Conservation (phyloP, 2,113 vertebrate genomes). For the Synchiropus splendidus region DNA sequence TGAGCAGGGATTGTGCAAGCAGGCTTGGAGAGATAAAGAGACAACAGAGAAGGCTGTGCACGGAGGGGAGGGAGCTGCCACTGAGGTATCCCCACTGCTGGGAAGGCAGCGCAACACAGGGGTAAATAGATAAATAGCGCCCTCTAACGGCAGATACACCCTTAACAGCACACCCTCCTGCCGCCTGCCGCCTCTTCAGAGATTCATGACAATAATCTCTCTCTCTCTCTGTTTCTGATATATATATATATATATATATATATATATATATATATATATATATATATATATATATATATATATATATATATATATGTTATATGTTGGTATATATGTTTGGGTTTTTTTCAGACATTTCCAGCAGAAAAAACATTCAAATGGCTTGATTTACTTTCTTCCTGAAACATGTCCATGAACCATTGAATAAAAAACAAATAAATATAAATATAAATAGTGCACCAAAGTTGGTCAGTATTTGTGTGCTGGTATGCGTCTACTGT, state of each 20-base stretch:
- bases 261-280: too few species aligned
- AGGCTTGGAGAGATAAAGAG: constrained; percentile 13
- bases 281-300: too few species aligned
- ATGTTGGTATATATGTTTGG: too few species aligned
- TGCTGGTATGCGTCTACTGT: constrained; percentile 3
- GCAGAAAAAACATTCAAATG: too few species aligned
- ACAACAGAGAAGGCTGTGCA: constrained; percentile 28
- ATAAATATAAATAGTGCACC: neutral
- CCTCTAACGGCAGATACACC: constrained; percentile 38
- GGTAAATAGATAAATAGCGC: constrained; percentile 42
- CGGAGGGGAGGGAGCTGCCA: constrained; percentile 26
- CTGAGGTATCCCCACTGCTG: constrained; percentile 21
- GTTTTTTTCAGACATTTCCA: too few species aligned
- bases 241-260: too few species aligned
- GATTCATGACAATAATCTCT: constrained; percentile 22
- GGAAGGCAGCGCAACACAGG: constrained; percentile 19
- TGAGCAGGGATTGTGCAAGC: constrained; percentile 6
- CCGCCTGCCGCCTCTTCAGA: constrained; percentile 22
- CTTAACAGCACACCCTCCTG: constrained; percentile 8
- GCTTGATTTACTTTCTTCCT: too few species aligned
- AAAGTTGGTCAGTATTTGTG: neutral
- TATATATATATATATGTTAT: too few species aligned
- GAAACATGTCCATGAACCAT: too few species aligned
- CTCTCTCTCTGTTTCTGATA: too few species aligned
- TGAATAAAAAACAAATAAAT: constrained; percentile 8